Evolutionary conservation across 2,888 invertebrate species (phyloP), one percentile per base, ranked within the genome.

Genomic region (Eupithecia centaureata): DNA sequence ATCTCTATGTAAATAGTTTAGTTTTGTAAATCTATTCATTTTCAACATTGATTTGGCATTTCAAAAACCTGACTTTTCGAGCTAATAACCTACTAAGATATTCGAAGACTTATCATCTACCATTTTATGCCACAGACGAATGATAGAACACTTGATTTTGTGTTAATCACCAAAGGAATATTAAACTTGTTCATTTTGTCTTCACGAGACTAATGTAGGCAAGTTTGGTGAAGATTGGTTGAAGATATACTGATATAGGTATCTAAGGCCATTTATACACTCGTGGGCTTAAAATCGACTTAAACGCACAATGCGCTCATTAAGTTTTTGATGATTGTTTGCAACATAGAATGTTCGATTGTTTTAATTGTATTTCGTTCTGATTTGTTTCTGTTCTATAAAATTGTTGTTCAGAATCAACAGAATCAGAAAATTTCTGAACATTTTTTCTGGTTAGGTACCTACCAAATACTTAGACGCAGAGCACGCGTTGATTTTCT

Each of bases 141-240:
- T 51, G 51, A 22, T 52, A 52, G 27, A 52, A 27, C 27, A 52
- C 51, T 25, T 51, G 13, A 52, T 52, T 52, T 27, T 52, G 52
- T 52, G 52, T 27, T 52, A 58, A 58, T 58, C 35, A 22, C 58
- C 12, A 25, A 27, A 58, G 33, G 33, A 58, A 67, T 68, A 71
- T 30, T 35, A 65, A 71, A 68, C 71, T 63, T 42, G 71, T 71
- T 58, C 13, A 35, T 58, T 58, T 35, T 15, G 33, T 33, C 58
- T 58, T 35, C 8, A 25, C 15, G 10, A 58, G 52, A 52, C 52
- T 27, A 27, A 52, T 52, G 27, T 27, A 25, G 35, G 35, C 35
- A 58, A 33, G 58, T 58, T 58, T 35, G 15, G 32, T 47, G 18
- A 33, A 27, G 52, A 13, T 52, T 52, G 52, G 27, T 27, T 51